These are phyloP conservation scores for Bemisia tabaci DNA, from an alignment of 1,140 invertebrate species.

Conservation along the genomic window DNA sequence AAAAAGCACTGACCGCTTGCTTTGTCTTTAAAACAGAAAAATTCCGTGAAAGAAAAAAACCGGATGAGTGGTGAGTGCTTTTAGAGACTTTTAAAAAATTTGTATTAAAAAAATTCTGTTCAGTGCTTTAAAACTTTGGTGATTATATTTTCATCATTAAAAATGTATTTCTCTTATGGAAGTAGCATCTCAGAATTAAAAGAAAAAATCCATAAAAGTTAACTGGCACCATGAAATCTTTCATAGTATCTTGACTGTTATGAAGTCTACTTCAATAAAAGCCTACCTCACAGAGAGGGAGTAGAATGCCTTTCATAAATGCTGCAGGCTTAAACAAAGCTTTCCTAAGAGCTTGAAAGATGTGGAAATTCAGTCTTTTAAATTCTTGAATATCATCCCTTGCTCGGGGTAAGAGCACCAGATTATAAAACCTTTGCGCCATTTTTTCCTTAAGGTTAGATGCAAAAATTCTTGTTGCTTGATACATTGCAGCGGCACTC, in stretches of 20 bases:
- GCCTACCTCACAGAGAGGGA: conserved; percentile 80
- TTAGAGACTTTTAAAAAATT: no score
- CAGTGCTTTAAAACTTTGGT: no score
- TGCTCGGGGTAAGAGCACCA: conserved; percentile 81
- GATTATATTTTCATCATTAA: no score
- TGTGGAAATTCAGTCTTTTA: conserved; percentile 91
- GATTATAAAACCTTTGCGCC: conserved; percentile 92
- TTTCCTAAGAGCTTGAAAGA: conserved; percentile 89
- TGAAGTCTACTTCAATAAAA: conserved; percentile 15
- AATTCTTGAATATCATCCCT: conserved; percentile 92
- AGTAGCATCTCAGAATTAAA: neutral
- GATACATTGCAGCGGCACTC: conserved; percentile 92
- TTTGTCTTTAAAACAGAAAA: no score
- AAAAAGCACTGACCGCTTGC: no score
- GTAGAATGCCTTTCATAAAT: conserved; percentile 96
- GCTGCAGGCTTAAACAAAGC: conserved; percentile 91
- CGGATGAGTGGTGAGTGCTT: no score
- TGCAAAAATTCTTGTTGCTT: conserved; percentile 86
- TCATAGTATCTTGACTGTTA: conserved; percentile 4
- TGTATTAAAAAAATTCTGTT: no score
- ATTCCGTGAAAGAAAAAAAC: no score
- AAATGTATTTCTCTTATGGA: no score
- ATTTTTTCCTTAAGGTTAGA: conserved; percentile 92
- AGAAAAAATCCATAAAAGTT: neutral
- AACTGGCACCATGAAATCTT: neutral